Conservation (phyloP, 2,113 vertebrate genomes). For the Pterocles gutturalis region DNA sequence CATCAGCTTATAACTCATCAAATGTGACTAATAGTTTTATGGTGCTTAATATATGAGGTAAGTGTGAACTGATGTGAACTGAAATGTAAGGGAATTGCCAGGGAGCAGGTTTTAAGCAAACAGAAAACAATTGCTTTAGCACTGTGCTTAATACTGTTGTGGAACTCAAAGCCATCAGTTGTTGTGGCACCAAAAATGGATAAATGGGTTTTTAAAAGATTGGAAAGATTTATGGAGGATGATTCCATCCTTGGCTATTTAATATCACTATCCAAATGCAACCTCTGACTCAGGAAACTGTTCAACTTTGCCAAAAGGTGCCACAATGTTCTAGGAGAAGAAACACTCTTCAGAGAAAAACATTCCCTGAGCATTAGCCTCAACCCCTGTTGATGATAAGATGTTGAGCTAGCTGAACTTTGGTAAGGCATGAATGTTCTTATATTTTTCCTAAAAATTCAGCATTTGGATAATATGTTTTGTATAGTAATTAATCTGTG, state of each 20-base stretch:
- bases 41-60: neutral
- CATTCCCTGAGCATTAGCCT: neutral
- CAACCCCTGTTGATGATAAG: neutral
- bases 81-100: neutral
- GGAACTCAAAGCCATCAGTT: neutral
- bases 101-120: neutral
- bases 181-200: neutral
- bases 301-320: neutral
- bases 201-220: neutral
- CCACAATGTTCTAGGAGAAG: neutral
- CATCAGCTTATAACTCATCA: neutral
- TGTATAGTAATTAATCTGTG: neutral
- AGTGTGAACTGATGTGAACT: neutral
- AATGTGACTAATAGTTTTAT: neutral
- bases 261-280: neutral
- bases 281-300: neutral
- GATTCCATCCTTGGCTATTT: neutral
- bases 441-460: neutral
- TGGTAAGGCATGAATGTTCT: neutral
- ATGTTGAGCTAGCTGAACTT: neutral
- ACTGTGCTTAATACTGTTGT: neutral
- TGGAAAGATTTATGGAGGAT: neutral
- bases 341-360: neutral
- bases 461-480: neutral
- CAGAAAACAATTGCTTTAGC: neutral